Percentiles rank a stretch among this genome's conserved stretches.
phyloP scores from a whole-genome alignment of 2,797 vertebrate species.

The Enteromius argenteus region DNA sequence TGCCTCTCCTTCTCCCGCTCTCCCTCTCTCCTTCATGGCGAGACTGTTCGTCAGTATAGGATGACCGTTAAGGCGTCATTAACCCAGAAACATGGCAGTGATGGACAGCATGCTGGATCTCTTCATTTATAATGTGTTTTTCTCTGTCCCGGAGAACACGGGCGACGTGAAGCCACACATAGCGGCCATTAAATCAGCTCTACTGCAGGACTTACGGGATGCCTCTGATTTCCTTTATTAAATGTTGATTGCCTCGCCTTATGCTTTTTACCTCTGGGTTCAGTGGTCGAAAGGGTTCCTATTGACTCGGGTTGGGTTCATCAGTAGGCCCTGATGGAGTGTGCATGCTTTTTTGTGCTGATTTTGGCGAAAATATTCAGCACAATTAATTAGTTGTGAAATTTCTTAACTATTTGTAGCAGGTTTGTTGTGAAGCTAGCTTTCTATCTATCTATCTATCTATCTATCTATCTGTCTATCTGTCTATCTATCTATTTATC shows the following conservation, averaged over 20 bases:
- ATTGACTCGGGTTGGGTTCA: not conserved
- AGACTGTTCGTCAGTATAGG: slow-evolving; percentile 48
- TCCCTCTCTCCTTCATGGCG: slow-evolving; percentile 44
- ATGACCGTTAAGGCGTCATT: slow-evolving; percentile 62
- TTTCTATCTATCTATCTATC: too few relatives aligned
- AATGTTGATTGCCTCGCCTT: slow-evolving; percentile 48
- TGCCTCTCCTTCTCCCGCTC: slow-evolving; percentile 29
- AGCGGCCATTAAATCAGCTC: slow-evolving; percentile 42
- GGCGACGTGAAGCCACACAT: slow-evolving; percentile 36
- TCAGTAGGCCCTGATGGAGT: not conserved
- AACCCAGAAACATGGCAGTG: slow-evolving; percentile 66
- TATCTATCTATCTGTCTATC: too few relatives aligned
- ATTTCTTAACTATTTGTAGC: not conserved
- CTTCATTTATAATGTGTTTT: slow-evolving; percentile 52
- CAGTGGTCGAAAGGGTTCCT: slow-evolving; percentile 3
- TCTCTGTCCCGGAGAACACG: slow-evolving; percentile 34
- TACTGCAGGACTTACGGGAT: slow-evolving; percentile 10
- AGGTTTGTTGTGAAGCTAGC: too few relatives aligned
- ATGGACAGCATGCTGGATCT: slow-evolving; percentile 59
- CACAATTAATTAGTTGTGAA: not conserved
- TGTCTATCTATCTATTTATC: too few relatives aligned
- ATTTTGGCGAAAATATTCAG: not conserved
- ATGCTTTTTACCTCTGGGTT: slow-evolving; percentile 26
- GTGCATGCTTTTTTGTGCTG: not conserved
- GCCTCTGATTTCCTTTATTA: slow-evolving; percentile 49